Conservation (phyloP, 2,797 vertebrate genomes). For the Hephaestus fuliginosus region DNA sequence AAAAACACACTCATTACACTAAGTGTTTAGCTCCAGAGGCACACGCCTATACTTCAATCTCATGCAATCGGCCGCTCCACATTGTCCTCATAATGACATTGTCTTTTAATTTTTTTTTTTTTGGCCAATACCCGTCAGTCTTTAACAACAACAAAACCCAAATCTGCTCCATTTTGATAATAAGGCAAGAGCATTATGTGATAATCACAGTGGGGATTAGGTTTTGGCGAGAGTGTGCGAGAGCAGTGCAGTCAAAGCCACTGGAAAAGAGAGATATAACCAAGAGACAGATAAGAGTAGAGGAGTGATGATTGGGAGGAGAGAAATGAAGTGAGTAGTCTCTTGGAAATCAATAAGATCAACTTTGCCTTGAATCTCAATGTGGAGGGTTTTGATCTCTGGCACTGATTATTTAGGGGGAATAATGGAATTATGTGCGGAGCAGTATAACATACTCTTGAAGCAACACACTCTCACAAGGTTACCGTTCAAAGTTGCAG, state of each 20-base stretch:
- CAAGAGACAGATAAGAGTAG: conserved; percentile 74
- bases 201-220: conserved; percentile 82
- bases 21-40: conserved; percentile 70
- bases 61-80: conserved; percentile 65
- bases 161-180: conserved; percentile 82
- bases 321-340: conserved; percentile 77
- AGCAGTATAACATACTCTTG: conserved; percentile 48
- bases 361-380: conserved; percentile 80
- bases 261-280: conserved; percentile 76
- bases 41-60: conserved; percentile 53
- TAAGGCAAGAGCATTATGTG: conserved; percentile 80
- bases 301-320: conserved; percentile 79
- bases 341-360: conserved; percentile 84
- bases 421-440: conserved; percentile 70
- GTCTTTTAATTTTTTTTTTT: conserved; percentile 65
- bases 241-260: conserved; percentile 71
- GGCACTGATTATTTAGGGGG: conserved; percentile 70
- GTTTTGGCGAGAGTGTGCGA: conserved; percentile 68
- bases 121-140: conserved; percentile 61
- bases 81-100: conserved; percentile 68
- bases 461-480: conserved; percentile 52
- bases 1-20: conserved; percentile 80
- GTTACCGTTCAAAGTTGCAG: conserved; percentile 48
- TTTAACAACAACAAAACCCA: conserved; percentile 75
- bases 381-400: conserved; percentile 77